These are phyloP conservation scores for Hassar affinis DNA, from an alignment of 2,113 vertebrate genomes.

Conservation along the genomic window DNA sequence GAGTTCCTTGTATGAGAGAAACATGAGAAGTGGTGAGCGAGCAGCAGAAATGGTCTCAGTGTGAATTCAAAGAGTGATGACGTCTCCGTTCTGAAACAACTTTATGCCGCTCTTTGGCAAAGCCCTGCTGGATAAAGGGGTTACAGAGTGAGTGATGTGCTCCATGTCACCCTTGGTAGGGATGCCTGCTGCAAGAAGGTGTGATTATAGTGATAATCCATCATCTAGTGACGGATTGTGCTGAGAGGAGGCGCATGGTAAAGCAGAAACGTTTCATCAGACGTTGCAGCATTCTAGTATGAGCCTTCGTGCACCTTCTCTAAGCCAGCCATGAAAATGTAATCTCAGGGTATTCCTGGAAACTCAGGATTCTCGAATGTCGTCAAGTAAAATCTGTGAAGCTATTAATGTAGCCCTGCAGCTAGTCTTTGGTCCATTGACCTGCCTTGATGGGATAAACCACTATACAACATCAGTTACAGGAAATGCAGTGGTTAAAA, in stretches of 20 bases:
- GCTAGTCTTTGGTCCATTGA: neutral
- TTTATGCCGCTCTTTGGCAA: neutral
- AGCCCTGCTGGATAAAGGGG: constrained; percentile 35
- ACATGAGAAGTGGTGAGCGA: neutral
- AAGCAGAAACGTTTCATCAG: constrained; percentile 13
- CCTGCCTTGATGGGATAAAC: neutral
- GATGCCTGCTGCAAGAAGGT: constrained; percentile 28
- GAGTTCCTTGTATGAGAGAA: neutral
- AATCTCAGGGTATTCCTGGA: neutral
- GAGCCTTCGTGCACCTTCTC: neutral
- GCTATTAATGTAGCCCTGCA: neutral
- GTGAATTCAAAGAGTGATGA: constrained; percentile 12
- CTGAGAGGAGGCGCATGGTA: constrained; percentile 37
- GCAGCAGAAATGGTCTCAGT: neutral
- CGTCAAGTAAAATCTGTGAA: neutral
- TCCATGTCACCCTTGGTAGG: constrained; percentile 28
- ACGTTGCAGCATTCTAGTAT: neutral
- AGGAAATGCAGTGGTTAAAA: neutral
- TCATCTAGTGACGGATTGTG: constrained; percentile 30
- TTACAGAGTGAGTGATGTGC: constrained; percentile 21
- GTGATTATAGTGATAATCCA: constrained; percentile 47
- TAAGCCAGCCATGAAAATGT: neutral
- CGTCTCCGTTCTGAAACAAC: neutral
- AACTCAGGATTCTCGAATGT: neutral
- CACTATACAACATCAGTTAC: neutral